These are phyloP conservation scores for Parauchenoglanis ngamensis DNA, from an alignment of 2,797 vertebrate species.

Conservation along the genomic window DNA sequence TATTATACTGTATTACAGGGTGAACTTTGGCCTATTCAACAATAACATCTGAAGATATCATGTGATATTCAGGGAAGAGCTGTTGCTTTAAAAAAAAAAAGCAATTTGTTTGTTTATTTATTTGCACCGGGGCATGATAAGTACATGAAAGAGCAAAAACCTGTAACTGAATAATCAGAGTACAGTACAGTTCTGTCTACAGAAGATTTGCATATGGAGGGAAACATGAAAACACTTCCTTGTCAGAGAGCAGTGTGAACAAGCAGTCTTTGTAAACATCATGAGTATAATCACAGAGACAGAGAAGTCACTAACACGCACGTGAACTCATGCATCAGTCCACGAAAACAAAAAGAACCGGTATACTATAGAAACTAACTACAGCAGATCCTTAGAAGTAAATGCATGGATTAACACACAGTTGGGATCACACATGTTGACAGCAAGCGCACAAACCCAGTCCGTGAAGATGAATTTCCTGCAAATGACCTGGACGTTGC, in stretches of 20 bases:
- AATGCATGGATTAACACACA: neutral
- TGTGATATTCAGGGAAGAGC: neutral
- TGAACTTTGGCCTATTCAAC: neutral
- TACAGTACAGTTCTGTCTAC: neutral
- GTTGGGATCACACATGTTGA: neutral
- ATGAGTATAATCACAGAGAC: neutral
- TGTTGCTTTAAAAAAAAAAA: neutral
- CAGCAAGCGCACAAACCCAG: neutral
- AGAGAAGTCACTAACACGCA: neutral
- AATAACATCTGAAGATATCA: neutral
- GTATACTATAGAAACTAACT: no score
- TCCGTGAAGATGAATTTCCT: neutral
- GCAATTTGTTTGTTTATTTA: no score
- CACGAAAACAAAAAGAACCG: neutral
- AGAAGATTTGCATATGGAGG: constrained; percentile 22
- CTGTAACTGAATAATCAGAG: neutral
- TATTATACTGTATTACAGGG: neutral
- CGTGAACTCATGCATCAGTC: neutral
- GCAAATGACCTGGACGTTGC: neutral
- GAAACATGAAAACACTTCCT: constrained; percentile 37
- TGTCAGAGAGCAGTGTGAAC: constrained; percentile 5
- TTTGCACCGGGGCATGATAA: neutral
- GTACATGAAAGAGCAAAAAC: neutral
- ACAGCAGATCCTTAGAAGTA: neutral
- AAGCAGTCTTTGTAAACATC: constrained; percentile 9